These are phyloP conservation scores for Stenolophus ochropezus DNA, from an alignment of 2,888 invertebrate genomes.

Conservation along the genomic window DNA sequence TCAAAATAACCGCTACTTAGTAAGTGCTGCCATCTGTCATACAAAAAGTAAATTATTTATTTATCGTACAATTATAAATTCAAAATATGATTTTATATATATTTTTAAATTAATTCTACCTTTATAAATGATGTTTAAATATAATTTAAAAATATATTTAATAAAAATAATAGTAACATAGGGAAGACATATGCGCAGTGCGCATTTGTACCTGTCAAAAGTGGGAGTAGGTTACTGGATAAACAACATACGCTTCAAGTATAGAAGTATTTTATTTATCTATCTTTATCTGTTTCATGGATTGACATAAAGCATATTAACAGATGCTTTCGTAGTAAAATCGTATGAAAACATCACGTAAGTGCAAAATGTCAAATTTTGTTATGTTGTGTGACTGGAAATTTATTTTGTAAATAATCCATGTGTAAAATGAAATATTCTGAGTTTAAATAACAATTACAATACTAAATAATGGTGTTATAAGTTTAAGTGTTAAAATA, in stretches of 20 bases:
- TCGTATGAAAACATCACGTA: constrained; percentile 13
- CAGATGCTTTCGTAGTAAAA: not conserved
- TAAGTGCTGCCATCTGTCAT: not conserved
- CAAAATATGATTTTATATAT: too few relatives aligned
- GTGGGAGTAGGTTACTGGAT: constrained; percentile 58
- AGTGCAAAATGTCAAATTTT: constrained; percentile 56
- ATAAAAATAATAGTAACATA: not conserved
- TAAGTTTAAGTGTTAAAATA: not conserved
- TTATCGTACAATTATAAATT: too few relatives aligned
- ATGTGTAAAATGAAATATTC: not conserved
- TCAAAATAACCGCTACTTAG: not conserved
- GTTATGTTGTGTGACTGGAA: constrained; percentile 55
- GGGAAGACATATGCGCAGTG: constrained; percentile 21
- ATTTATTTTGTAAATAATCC: constrained; percentile 53
- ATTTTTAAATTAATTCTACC: too few relatives aligned
- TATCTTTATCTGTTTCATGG: constrained; percentile 3
- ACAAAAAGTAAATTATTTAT: not conserved
- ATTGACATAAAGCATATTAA: not conserved
- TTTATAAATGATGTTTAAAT: too few relatives aligned
- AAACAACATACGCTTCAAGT: constrained; percentile 49
- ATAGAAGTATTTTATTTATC: not conserved
- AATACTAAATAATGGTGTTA: constrained; percentile 4
- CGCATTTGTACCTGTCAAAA: constrained; percentile 39
- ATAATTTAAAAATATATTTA: too few relatives aligned
- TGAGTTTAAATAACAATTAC: not conserved